These are phyloP conservation scores for Pegoplata infirma DNA, from an alignment of 2,888 invertebrate genomes.

Conservation along the genomic window DNA sequence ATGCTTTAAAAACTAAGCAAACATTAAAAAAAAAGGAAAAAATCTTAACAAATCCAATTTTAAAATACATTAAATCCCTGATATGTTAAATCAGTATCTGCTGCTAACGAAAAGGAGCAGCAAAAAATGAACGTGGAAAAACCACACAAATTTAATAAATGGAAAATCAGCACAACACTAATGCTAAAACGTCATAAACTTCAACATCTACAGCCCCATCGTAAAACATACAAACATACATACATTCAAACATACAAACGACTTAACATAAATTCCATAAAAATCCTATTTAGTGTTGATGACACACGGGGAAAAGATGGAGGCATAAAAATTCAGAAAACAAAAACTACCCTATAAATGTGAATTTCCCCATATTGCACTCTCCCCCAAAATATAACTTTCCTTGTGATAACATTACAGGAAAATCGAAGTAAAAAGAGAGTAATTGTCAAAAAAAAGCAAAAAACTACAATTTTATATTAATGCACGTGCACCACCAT, in stretches of 20 bases:
- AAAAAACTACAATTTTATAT: constrained; percentile 9
- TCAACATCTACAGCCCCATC: constrained; percentile 26
- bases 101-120: constrained; percentile 29
- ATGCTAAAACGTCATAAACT: constrained; percentile 54
- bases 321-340: constrained; percentile 16
- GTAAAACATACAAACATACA: constrained; percentile 31
- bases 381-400: not conserved
- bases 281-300: constrained; percentile 58
- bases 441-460: constrained; percentile 3
- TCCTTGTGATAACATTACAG: not conserved
- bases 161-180: constrained; percentile 61
- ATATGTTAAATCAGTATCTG: constrained; percentile 62
- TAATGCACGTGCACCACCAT: constrained; percentile 47
- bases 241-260: constrained; percentile 27
- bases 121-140: not conserved
- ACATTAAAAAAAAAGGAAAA: constrained; percentile 29
- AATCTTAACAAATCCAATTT: constrained; percentile 61
- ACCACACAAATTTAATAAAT: constrained; percentile 60
- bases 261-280: constrained; percentile 54
- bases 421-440: constrained; percentile 13
- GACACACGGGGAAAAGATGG: constrained; percentile 21
- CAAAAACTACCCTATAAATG: constrained; percentile 19
- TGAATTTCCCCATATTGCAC: not conserved
- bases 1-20: constrained; percentile 44
- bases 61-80: constrained; percentile 63